Evolutionary conservation across 2,888 invertebrate species (phyloP).

Genomic region (Latrodectus elegans): DNA sequence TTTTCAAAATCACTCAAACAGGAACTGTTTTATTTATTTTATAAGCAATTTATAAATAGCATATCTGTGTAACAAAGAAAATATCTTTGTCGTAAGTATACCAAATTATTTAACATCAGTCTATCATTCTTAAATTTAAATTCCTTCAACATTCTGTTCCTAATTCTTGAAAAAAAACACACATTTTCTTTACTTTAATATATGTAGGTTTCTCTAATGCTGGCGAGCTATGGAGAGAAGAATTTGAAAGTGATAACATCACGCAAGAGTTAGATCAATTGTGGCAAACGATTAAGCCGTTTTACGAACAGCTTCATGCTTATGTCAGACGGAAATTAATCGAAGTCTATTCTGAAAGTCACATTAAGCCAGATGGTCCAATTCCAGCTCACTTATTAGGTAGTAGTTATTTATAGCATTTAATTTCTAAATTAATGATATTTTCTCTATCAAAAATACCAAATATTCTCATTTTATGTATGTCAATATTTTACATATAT

Average conservation of each 20-base stretch:
- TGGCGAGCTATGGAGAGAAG: slow-evolving; percentile 70
- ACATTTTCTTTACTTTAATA: background rate
- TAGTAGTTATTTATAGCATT: slow-evolving; percentile 58
- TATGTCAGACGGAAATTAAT: slow-evolving; percentile 73
- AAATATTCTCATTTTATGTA: too few relatives aligned
- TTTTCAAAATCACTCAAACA: too few relatives aligned
- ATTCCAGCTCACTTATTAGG: slow-evolving; percentile 76
- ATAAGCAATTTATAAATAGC: too few relatives aligned
- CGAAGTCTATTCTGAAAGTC: slow-evolving; percentile 62
- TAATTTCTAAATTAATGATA: too few relatives aligned
- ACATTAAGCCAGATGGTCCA: slow-evolving; percentile 73
- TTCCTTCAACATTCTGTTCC: too few relatives aligned
- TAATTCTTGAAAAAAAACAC: background rate
- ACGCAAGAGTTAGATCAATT: slow-evolving; percentile 73
- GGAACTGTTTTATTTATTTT: too few relatives aligned
- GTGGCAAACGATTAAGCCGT: slow-evolving; percentile 79
- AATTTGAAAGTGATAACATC: slow-evolving; percentile 67
- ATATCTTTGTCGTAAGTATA: too few relatives aligned
- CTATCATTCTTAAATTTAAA: too few relatives aligned
- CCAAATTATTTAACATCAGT: too few relatives aligned
- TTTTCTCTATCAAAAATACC: too few relatives aligned
- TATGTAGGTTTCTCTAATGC: slow-evolving; percentile 51
- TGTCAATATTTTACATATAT: too few relatives aligned
- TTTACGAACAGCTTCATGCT: slow-evolving; percentile 80
- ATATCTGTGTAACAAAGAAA: too few relatives aligned